These are phyloP conservation scores for Rhinichthys klamathensis DNA, from an alignment of 2,113 vertebrate genomes.

Conservation along the genomic window DNA sequence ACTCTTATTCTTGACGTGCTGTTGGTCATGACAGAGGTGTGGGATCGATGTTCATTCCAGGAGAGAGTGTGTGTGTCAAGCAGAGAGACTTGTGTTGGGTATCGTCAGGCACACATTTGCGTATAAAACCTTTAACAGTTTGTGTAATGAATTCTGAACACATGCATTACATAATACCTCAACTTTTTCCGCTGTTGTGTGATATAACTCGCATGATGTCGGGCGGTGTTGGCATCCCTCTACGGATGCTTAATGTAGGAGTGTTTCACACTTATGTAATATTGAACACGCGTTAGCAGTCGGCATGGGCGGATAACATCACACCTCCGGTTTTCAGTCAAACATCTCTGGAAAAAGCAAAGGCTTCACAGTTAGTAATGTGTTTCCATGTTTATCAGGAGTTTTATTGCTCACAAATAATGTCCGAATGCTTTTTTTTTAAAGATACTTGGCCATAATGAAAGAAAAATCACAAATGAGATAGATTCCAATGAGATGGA, in stretches of 20 bases:
- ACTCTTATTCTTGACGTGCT: not conserved
- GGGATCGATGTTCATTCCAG: slow-evolving; percentile 9
- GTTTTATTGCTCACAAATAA: not conserved
- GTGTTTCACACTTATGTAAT: slow-evolving; percentile 41
- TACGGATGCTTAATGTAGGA: slow-evolving; percentile 22
- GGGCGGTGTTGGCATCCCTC: not conserved
- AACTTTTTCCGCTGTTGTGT: not conserved
- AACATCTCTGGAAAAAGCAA: not conserved
- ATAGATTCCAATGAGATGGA: no score
- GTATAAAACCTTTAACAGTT: not conserved
- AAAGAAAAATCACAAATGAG: not conserved
- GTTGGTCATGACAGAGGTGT: slow-evolving; percentile 11
- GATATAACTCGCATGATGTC: slow-evolving; percentile 35
- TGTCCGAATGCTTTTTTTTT: not conserved
- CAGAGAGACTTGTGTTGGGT: not conserved
- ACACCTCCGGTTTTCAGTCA: not conserved
- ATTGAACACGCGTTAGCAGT: not conserved
- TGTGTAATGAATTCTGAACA: not conserved
- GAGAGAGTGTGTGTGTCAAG: not conserved
- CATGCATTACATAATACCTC: slow-evolving; percentile 13
- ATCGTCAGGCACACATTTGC: not conserved
- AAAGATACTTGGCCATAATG: not conserved
- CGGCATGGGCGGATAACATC: not conserved
- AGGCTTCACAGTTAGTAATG: not conserved
- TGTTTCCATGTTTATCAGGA: not conserved